Percentiles rank a stretch among this genome's conserved stretches.
phyloP scores from a whole-genome alignment of 1,140 invertebrate genomes.

The Helicoverpa zea region DNA sequence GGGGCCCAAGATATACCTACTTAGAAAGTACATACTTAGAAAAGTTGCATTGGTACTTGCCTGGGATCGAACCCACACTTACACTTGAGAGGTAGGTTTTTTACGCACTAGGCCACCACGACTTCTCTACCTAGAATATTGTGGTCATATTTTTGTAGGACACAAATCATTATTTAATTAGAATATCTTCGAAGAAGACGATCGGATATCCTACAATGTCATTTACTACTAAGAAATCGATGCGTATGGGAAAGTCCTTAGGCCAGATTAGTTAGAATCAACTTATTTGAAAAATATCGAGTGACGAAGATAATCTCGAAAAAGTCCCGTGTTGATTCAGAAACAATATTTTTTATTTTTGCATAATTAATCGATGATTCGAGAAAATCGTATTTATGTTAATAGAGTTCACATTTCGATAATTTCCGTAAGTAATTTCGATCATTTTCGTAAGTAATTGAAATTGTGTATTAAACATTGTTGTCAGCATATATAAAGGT shows the following conservation, averaged over 20 bases:
- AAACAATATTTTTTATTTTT: background rate
- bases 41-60: no score
- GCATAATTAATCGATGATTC: background rate
- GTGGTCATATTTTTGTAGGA: background rate
- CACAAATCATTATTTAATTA: background rate
- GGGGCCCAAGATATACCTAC: no score
- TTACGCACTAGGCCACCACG: no score
- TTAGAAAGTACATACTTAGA: no score
- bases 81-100: no score
- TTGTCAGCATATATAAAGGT: background rate
- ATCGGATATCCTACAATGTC: conserved; percentile 1
- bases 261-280: background rate
- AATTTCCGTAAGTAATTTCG: no score
- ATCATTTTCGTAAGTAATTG: background rate
- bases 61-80: no score
- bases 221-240: background rate
- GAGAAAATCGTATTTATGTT: background rate
- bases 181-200: background rate
- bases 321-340: conserved; percentile 16
- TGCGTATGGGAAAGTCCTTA: conserved; percentile 24
- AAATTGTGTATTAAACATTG: background rate
- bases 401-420: background rate
- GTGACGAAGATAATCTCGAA: background rate
- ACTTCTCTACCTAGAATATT: background rate
- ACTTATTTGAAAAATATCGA: background rate